Percentiles rank a stretch among this genome's conserved stretches.
Conservation (phyloP, 2,113 vertebrate species). For the Crotalus horridus region DNA sequence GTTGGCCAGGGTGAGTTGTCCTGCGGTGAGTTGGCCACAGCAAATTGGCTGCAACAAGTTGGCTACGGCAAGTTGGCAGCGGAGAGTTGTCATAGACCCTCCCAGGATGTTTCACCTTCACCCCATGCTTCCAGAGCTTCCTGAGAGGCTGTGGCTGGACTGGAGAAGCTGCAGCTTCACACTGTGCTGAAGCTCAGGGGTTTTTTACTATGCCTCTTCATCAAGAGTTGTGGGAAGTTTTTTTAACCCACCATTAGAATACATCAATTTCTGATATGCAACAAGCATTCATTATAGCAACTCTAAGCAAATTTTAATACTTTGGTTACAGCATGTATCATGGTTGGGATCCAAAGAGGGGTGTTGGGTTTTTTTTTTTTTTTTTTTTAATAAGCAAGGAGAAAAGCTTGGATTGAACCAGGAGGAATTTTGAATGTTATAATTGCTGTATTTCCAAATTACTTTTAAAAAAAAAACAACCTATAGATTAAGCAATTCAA, state of each 20-base stretch:
- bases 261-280: neutral
- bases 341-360: neutral
- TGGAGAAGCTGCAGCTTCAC: no score
- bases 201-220: neutral
- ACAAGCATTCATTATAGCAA: neutral
- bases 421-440: neutral
- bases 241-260: neutral
- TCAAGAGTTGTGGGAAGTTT: neutral
- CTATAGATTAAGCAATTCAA: neutral
- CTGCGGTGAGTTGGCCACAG: no score
- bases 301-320: neutral
- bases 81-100: no score
- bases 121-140: no score
- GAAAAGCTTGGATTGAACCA: neutral
- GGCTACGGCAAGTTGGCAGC: no score
- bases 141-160: no score
- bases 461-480: neutral
- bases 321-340: neutral
- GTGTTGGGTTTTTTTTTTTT: no score
- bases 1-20: no score
- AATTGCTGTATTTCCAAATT: neutral
- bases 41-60: no score
- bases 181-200: no score
- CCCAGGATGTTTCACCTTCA: no score
- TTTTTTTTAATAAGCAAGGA: neutral